phyloP scores from a whole-genome alignment of 1,140 invertebrate species.

The Penaeus indicus region DNA sequence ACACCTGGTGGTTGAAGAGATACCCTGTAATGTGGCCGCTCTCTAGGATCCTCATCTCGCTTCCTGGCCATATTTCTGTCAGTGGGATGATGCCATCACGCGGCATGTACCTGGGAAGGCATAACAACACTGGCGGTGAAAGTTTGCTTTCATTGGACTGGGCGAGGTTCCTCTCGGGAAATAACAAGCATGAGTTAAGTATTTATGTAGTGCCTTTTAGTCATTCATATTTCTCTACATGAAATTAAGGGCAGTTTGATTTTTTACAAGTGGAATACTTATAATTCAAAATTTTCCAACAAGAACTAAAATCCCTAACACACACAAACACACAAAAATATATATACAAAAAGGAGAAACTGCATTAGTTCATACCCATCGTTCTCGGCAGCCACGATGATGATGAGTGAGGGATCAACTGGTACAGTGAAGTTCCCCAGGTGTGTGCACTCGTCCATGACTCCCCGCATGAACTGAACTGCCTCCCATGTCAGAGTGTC shows the following conservation, averaged over 20 bases:
- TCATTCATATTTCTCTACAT: too few species aligned
- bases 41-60: constrained; percentile 87
- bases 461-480: constrained; percentile 94
- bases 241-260: background rate
- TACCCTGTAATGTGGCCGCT: constrained; percentile 93
- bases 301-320: background rate
- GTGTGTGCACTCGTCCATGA: constrained; percentile 99
- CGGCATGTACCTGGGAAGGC: constrained; percentile 82
- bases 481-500: constrained; percentile 75
- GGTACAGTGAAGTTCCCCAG: constrained; percentile 89
- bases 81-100: constrained; percentile 84
- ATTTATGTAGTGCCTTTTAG: too few species aligned
- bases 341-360: background rate
- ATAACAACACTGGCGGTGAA: constrained; percentile 67
- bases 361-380: constrained; percentile 58
- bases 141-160: background rate
- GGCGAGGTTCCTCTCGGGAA: too few species aligned
- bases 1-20: constrained; percentile 86
- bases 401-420: constrained; percentile 87
- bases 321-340: background rate
- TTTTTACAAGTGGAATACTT: background rate
- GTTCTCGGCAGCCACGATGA: constrained; percentile 83
- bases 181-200: too few species aligned
- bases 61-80: constrained; percentile 92
- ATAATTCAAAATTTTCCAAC: too few species aligned